Evolutionary conservation across 2,113 vertebrate species (phyloP), one percentile per base, ranked within the genome.

Genomic region (Tetrax tetrax): DNA sequence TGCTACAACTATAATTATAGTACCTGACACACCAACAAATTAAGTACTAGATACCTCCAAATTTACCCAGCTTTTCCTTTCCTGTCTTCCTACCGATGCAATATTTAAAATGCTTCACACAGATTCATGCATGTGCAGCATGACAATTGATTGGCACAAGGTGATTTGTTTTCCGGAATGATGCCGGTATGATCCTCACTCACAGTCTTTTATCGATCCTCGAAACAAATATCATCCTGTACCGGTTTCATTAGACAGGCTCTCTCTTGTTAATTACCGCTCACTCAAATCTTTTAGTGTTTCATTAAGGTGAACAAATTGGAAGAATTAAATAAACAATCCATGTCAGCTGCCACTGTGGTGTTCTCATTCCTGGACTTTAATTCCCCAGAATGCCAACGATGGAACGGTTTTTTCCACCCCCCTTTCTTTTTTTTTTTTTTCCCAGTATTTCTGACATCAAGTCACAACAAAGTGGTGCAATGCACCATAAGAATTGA

Each of bases 281-380:
- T 98, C 97, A 95, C 97, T 98, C 97, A 98, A 99, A 99, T 98
- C 98, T 98, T 98, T 98, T 93, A 97, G 97, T 99, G 98, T 99
- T 99, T 99, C 98, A 98, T 98, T 98, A 98, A 98, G 97, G 96
- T 92, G 98, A 98, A 99, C 98, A 99, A 99, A 99, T 98, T 99
- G 98, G 98, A 98, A 97, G 97, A 98, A 98, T 98, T 99, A 98
- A 98, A 98, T 97, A 98, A 98, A 98, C 97, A 98, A 97, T 97
- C 74, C 90, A 51, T 95, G 92, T 95, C 96, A 97, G 93, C 91
- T 94, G 96, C 94, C 77, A 76, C 80, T 65, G 64, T 87, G 66
- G 60, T 23, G 24, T 43, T 88, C 70, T 94, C 83, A 61, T 89
- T 70, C 45, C 45, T 53, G 31, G 53, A 79, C 93, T 89, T 95